phyloP scores from a whole-genome alignment of 2,113 vertebrate species.

The Enhydra lutris region DNA sequence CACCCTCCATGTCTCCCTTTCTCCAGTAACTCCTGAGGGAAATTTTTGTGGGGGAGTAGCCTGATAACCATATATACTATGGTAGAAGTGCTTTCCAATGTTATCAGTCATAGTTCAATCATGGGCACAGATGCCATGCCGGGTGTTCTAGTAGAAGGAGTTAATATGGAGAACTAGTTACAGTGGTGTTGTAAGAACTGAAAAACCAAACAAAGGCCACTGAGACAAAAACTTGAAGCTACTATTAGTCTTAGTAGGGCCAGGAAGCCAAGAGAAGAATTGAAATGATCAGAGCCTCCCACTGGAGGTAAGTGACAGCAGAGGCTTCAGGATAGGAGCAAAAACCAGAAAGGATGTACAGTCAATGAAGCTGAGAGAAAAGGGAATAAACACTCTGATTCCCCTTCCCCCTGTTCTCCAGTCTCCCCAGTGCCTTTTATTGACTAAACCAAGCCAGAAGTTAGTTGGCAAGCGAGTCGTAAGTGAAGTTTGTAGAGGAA shows the following conservation, averaged over 20 bases:
- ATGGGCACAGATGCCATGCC: not conserved
- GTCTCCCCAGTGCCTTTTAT: not conserved
- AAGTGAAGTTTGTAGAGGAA: slow-evolving; percentile 1
- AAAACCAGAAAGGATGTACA: not conserved
- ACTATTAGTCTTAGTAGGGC: not conserved
- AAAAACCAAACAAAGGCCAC: not conserved
- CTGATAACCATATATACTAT: not conserved
- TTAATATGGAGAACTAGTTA: not conserved
- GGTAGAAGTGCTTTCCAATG: not conserved
- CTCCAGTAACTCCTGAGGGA: not conserved
- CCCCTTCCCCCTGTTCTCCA: not conserved
- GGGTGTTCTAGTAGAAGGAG: not conserved
- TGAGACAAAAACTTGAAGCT: not conserved
- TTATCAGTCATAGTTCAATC: not conserved
- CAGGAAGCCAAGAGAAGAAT: not conserved
- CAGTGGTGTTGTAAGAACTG: not conserved
- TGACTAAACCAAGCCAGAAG: not conserved
- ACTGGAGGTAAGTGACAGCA: not conserved
- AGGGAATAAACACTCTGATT: not conserved
- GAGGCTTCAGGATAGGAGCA: not conserved
- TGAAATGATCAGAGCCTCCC: not conserved
- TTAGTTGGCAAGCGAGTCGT: not conserved
- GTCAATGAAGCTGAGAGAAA: not conserved
- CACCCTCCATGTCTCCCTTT: not conserved
- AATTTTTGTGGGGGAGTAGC: not conserved